These are phyloP conservation scores for Percina caprodes DNA, from an alignment of 2,113 vertebrate genomes.

Conservation along the genomic window DNA sequence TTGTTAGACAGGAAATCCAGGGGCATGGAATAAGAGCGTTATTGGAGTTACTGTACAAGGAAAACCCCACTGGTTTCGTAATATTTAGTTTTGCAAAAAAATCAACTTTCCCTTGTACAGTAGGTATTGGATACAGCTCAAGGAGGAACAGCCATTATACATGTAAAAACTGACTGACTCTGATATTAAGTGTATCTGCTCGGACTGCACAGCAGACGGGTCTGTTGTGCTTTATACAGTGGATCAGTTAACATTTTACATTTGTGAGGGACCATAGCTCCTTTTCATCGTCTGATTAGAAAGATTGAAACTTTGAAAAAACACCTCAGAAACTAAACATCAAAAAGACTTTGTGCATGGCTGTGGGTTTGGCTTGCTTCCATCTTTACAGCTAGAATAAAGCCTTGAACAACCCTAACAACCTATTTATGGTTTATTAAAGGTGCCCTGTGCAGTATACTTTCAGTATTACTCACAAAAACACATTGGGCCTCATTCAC, in stretches of 20 bases:
- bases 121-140: not conserved
- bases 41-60: not conserved
- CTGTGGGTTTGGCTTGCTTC: constrained; percentile 1
- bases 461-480: not conserved
- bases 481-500: not conserved
- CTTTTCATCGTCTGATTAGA: not conserved
- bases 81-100: not conserved
- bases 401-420: not conserved
- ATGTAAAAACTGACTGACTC: not conserved
- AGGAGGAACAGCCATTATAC: not conserved
- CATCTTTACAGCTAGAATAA: not conserved
- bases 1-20: not conserved
- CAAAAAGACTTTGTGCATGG: not conserved
- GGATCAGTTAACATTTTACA: not conserved
- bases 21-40: not conserved
- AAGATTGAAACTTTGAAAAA: constrained; percentile 1
- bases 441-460: constrained; percentile 21
- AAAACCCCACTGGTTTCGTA: not conserved
- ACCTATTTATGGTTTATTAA: constrained; percentile 4
- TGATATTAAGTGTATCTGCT: not conserved
- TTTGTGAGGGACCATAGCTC: not conserved
- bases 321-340: not conserved
- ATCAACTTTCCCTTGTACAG: not conserved
- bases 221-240: constrained; percentile 2
- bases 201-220: not conserved